A percentile compares a stretch with the other conserved stretches of the same genome.
phyloP scores from a whole-genome alignment of 2,888 invertebrate species.

The Mesorhabditis spiculigera region DNA sequence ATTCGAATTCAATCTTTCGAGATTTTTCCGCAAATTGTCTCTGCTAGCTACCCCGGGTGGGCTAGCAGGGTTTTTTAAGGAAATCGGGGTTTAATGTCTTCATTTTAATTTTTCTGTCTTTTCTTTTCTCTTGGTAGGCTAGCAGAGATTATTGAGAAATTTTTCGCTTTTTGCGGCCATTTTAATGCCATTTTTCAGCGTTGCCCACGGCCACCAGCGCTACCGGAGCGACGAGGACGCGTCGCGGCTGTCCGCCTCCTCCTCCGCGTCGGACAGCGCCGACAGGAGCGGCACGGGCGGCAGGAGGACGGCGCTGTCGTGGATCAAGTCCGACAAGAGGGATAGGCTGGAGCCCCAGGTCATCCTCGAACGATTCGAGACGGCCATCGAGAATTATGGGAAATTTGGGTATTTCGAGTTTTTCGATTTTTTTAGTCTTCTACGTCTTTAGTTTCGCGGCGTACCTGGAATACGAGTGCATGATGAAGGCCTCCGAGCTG shows the following conservation, averaged over 20 bases:
- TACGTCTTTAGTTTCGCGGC: conserved; percentile 36
- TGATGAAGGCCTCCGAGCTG: conserved; percentile 47
- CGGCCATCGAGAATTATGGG: conserved; percentile 52
- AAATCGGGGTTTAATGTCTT: too few species aligned
- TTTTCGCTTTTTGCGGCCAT: too few species aligned
- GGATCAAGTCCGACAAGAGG: conserved; percentile 6
- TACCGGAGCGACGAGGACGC: conserved; percentile 50
- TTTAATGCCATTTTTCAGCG: conserved; percentile 8
- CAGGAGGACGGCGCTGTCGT: conserved; percentile 7
- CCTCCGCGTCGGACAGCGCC: not conserved
- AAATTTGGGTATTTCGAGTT: conserved; percentile 35
- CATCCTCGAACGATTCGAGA: conserved; percentile 43
- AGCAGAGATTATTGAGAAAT: not conserved
- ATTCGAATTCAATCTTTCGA: too few species aligned
- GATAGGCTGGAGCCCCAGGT: conserved; percentile 20
- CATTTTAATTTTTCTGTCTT: too few species aligned
- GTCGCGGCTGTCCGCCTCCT: not conserved
- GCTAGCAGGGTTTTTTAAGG: too few species aligned
- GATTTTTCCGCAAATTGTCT: too few species aligned
- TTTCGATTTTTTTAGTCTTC: not conserved
- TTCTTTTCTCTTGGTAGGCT: too few species aligned
- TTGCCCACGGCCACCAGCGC: conserved; percentile 44
- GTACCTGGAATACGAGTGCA: conserved; percentile 54
- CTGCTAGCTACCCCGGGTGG: too few species aligned
- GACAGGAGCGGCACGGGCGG: conserved; percentile 8